phyloP scores from a whole-genome alignment of 2,888 invertebrate species.

The Diaperis boleti region DNA sequence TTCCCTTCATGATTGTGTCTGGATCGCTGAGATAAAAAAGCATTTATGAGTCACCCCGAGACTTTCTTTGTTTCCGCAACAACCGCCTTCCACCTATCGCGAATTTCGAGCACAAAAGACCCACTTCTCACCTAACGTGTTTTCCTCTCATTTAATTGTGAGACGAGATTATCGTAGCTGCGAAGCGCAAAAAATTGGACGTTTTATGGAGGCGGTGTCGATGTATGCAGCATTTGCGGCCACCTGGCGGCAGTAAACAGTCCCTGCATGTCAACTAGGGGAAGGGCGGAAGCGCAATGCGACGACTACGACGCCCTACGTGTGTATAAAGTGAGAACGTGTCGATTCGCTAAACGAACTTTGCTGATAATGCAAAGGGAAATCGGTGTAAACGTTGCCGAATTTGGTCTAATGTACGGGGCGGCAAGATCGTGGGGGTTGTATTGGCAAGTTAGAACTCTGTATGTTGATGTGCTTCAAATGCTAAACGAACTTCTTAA shows the following conservation, averaged over 20 bases:
- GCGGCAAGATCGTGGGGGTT: too few relatives aligned
- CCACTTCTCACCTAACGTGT: constrained; percentile 9
- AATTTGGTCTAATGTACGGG: constrained; percentile 16
- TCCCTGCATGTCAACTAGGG: constrained; percentile 54
- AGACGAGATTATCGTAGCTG: constrained; percentile 6
- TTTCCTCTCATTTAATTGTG: constrained; percentile 23
- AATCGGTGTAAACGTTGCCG: constrained; percentile 15
- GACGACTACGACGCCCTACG: too few relatives aligned
- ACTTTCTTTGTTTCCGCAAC: constrained; percentile 24
- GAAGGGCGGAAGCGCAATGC: constrained; percentile 49
- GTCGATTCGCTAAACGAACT: constrained; percentile 50
- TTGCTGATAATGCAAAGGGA: constrained; percentile 31
- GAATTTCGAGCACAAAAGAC: constrained; percentile 9
- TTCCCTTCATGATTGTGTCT: constrained; percentile 27
- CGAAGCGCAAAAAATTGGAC: neutral
- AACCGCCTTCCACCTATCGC: constrained; percentile 20
- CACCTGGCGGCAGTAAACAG: constrained; percentile 57
- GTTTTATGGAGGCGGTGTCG: constrained; percentile 29
- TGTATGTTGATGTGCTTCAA: too few relatives aligned
- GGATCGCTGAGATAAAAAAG: constrained; percentile 19
- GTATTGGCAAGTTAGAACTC: too few relatives aligned
- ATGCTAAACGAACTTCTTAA: too few relatives aligned
- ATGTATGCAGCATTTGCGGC: constrained; percentile 52
- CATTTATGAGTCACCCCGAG: constrained; percentile 22
- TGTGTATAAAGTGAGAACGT: constrained; percentile 54